Evolutionary conservation across 2,888 invertebrate genomes (phyloP).

Genomic region (Tineola bisselliella): DNA sequence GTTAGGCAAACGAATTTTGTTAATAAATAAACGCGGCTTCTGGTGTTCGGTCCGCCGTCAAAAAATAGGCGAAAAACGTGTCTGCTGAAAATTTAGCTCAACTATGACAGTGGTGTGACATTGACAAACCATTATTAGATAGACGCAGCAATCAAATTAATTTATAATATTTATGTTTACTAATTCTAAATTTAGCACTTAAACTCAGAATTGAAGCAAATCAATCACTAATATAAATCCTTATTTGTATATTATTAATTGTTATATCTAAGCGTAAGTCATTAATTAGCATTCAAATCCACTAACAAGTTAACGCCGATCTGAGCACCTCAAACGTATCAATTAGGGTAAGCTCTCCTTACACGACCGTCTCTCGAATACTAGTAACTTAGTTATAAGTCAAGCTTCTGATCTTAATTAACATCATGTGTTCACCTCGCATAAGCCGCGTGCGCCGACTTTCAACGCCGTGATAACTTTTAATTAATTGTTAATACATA

Average conservation of each 20-base stretch:
- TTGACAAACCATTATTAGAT: slow-evolving; percentile 46
- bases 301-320: slow-evolving; percentile 6
- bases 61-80: slow-evolving; percentile 51
- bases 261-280: not conserved
- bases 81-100: slow-evolving; percentile 55
- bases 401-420: slow-evolving; percentile 60
- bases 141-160: slow-evolving; percentile 55
- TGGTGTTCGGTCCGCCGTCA: slow-evolving; percentile 23
- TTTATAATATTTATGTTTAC: slow-evolving; percentile 61
- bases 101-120: slow-evolving; percentile 47
- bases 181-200: slow-evolving; percentile 13
- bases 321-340: slow-evolving; percentile 39
- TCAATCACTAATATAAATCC: too few relatives aligned
- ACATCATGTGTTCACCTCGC: slow-evolving; percentile 49
- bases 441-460: slow-evolving; percentile 37
- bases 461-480: slow-evolving; percentile 14
- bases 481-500: not conserved
- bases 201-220: too few relatives aligned
- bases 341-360: slow-evolving; percentile 54
- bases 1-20: slow-evolving; percentile 60
- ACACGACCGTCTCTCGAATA: slow-evolving; percentile 38
- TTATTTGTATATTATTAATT: too few relatives aligned
- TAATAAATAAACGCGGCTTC: slow-evolving; percentile 65
- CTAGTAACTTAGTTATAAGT: slow-evolving; percentile 47
- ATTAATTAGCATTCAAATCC: not conserved